A percentile compares a stretch with the other conserved stretches of the same genome.
Evolutionary conservation across 2,113 vertebrate genomes (phyloP).

Genomic region (Seriola rivoliana): DNA sequence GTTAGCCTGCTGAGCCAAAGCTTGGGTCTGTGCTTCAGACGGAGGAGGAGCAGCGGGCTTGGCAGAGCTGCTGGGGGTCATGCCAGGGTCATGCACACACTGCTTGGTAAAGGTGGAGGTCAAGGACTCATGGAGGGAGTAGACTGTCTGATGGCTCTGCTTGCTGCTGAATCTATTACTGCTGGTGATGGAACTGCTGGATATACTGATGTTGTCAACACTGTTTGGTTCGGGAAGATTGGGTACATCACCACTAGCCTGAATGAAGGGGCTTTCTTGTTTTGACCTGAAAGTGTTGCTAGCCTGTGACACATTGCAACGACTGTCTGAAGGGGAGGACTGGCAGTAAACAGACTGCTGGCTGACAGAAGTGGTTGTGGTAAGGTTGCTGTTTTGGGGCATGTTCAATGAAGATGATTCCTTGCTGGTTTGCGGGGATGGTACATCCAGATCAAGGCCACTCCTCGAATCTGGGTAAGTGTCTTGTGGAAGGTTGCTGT

Average conservation of each 20-base stretch:
- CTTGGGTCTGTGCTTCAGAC: slow-evolving; percentile 23
- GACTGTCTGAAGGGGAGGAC: background rate
- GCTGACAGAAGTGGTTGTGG: background rate
- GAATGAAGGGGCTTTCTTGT: background rate
- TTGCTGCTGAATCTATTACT: slow-evolving; percentile 18
- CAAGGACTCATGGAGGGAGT: slow-evolving; percentile 77
- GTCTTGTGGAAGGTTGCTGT: background rate
- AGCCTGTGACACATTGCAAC: background rate
- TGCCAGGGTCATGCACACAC: slow-evolving; percentile 89
- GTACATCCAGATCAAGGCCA: slow-evolving; percentile 1
- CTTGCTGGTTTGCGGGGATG: slow-evolving; percentile 5
- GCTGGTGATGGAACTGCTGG: slow-evolving; percentile 17
- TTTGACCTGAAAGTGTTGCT: background rate
- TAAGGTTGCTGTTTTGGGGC: slow-evolving; percentile 14
- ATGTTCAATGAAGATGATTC: background rate
- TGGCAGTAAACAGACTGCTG: background rate
- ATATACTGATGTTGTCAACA: slow-evolving; percentile 5
- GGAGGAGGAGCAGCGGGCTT: slow-evolving; percentile 5
- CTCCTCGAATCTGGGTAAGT: background rate
- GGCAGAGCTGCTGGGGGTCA: slow-evolving; percentile 46
- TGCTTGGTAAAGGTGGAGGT: slow-evolving; percentile 66
- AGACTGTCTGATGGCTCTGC: slow-evolving; percentile 70
- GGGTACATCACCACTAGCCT: background rate
- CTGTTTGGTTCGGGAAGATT: background rate
- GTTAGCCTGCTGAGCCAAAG: slow-evolving; percentile 74